A percentile compares a stretch with the other conserved stretches of the same genome.
Evolutionary conservation across 1,140 invertebrate species (phyloP).

Genomic region (Eufriesea mexicana): DNA sequence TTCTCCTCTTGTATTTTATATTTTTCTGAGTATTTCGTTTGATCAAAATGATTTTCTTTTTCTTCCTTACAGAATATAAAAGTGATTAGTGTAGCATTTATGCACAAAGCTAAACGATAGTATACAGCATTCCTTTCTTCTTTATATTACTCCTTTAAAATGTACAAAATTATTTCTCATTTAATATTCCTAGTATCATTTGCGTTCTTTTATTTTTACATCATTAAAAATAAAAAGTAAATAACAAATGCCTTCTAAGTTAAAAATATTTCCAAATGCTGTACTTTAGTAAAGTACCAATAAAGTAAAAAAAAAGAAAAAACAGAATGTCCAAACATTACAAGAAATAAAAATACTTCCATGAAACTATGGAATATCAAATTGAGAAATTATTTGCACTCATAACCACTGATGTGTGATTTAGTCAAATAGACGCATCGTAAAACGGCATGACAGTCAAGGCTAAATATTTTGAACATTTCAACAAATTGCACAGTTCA

Average conservation of each 20-base stretch:
- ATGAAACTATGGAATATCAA: conserved; percentile 46
- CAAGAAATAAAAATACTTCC: not conserved
- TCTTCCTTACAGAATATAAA: conserved; percentile 42
- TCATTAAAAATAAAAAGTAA: not conserved
- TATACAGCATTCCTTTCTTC: conserved; percentile 55
- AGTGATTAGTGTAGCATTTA: conserved; percentile 54
- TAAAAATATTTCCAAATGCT: conserved; percentile 16
- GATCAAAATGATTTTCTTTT: conserved; percentile 15
- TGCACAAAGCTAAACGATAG: conserved; percentile 57
- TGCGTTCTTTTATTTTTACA: conserved; percentile 1
- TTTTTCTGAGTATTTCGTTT: conserved; percentile 39
- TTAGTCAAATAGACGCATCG: conserved; percentile 65
- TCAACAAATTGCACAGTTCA: conserved; percentile 73
- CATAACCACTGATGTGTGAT: conserved; percentile 46
- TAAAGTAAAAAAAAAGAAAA: conserved; percentile 13
- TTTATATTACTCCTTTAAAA: conserved; percentile 29
- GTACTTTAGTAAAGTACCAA: not conserved
- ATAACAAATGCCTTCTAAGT: conserved; percentile 17
- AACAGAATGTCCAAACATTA: not conserved
- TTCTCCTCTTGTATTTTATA: conserved; percentile 15
- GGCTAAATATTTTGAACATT: conserved; percentile 66
- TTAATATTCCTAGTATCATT: conserved; percentile 49
- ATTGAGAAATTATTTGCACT: conserved; percentile 45
- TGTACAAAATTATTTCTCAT: conserved; percentile 50
- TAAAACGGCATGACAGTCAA: conserved; percentile 61